These are phyloP conservation scores for Oscheius sp. DNA, from an alignment of 1,140 invertebrate genomes.

Conservation along the genomic window DNA sequence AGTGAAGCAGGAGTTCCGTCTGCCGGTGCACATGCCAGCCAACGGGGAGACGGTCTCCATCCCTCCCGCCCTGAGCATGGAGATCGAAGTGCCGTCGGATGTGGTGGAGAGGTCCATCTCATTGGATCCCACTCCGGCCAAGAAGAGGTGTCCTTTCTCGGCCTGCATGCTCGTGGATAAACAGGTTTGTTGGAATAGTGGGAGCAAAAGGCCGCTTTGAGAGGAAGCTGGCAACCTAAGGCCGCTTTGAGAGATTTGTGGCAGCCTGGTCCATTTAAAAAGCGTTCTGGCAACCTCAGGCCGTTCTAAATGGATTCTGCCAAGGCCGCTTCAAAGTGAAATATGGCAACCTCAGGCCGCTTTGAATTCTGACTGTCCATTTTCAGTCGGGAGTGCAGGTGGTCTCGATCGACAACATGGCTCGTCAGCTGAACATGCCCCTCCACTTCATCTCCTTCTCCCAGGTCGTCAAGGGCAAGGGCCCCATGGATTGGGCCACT, in stretches of 20 bases:
- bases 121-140: slow-evolving; percentile 43
- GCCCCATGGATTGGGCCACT: slow-evolving; percentile 38
- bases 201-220: too few species aligned
- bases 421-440: slow-evolving; percentile 31
- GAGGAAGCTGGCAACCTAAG: too few species aligned
- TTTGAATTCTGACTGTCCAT: not conserved
- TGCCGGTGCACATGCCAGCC: slow-evolving; percentile 56
- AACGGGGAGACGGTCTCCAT: slow-evolving; percentile 54
- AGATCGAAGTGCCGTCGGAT: slow-evolving; percentile 42
- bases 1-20: slow-evolving; percentile 46
- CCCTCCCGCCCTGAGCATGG: slow-evolving; percentile 13
- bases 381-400: slow-evolving; percentile 29
- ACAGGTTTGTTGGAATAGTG: slow-evolving; percentile 38
- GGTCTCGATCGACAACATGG: slow-evolving; percentile 38
- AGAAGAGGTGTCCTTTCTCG: slow-evolving; percentile 47
- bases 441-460: slow-evolving; percentile 48
- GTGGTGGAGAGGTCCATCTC: slow-evolving; percentile 36
- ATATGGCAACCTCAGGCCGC: too few species aligned
- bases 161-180: slow-evolving; percentile 46
- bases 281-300: too few species aligned
- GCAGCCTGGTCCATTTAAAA: too few species aligned
- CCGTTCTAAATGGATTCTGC: too few species aligned
- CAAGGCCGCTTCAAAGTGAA: too few species aligned
- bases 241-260: too few species aligned
- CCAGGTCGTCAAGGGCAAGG: slow-evolving; percentile 37